Percentiles rank a stretch among this genome's conserved stretches.
Evolutionary conservation across 2,797 vertebrate genomes (phyloP).

Genomic region (Pantherophis vulpinus): DNA sequence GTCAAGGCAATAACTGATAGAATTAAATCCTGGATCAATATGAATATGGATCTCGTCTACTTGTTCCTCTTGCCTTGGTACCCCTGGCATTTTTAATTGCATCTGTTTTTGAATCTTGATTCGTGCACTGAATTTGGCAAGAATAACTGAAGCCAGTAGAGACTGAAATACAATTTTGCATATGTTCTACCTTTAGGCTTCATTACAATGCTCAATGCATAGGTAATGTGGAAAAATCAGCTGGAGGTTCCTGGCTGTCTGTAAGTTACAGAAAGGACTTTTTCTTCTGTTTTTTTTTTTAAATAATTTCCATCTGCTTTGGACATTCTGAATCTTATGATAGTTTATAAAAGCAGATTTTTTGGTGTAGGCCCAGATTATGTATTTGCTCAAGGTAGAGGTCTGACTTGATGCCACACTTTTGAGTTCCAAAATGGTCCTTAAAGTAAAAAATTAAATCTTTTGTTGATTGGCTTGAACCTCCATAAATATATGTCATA

Average conservation of each 20-base stretch:
- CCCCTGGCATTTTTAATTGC: background rate
- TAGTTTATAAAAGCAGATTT: background rate
- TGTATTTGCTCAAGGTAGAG: background rate
- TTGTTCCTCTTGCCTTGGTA: background rate
- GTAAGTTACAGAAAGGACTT: background rate
- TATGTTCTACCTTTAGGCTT: conserved; percentile 18
- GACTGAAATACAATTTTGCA: background rate
- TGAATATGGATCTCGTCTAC: background rate
- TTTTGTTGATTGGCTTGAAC: background rate
- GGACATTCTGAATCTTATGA: background rate
- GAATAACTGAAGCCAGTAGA: background rate
- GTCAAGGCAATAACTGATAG: background rate
- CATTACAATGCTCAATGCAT: background rate
- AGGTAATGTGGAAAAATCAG: background rate
- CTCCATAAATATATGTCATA: background rate
- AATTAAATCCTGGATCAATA: background rate
- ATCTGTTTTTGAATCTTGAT: background rate
- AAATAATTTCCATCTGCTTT: conserved; percentile 22
- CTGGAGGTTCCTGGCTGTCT: background rate
- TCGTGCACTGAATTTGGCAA: background rate
- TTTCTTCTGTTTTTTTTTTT: background rate
- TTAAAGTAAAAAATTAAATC: background rate
- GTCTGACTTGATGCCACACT: background rate
- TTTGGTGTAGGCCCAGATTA: background rate
- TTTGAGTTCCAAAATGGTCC: background rate